Percentiles rank a stretch among this genome's conserved stretches.
phyloP scores from a whole-genome alignment of 2,797 vertebrate species.

The Parauchenoglanis punctatus region DNA sequence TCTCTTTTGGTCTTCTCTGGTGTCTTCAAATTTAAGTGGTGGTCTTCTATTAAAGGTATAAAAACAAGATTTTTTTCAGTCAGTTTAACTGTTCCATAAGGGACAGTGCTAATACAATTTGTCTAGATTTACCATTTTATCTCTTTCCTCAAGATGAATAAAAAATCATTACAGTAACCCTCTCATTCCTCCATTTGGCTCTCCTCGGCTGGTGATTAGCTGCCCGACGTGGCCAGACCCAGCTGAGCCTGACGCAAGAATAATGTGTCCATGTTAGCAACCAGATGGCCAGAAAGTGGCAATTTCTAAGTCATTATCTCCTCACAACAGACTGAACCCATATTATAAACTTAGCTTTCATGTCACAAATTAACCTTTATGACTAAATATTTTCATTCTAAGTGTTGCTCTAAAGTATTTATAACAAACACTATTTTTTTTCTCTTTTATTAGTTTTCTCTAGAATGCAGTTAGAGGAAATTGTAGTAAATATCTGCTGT shows the following conservation, averaged over 20 bases:
- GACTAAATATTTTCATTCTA: background rate
- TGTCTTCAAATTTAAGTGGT: background rate
- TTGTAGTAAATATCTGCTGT: background rate
- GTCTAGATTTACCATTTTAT: conserved; percentile 37
- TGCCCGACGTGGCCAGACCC: conserved; percentile 4
- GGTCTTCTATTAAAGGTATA: background rate
- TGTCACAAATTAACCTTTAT: conserved; percentile 13
- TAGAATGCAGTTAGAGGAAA: background rate
- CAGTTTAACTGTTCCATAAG: conserved; percentile 16
- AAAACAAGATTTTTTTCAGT: conserved; percentile 2
- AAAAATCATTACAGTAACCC: conserved; percentile 25
- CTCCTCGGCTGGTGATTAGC: conserved; percentile 18
- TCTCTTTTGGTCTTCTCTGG: background rate
- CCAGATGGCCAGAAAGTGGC: conserved; percentile 40
- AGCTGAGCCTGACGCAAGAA: conserved; percentile 20
- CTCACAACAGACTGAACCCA: conserved; percentile 11
- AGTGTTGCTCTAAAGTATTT: background rate
- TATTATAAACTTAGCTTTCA: conserved; percentile 24
- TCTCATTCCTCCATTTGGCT: conserved; percentile 8
- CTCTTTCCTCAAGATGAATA: conserved; percentile 5
- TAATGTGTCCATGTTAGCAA: conserved; percentile 21
- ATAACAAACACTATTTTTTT: background rate
- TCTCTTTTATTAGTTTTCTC: background rate
- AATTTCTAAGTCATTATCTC: conserved; percentile 21
- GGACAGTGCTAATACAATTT: conserved; percentile 34